phyloP scores from a whole-genome alignment of 2,797 vertebrate genomes.

The Tragopan temminckii region DNA sequence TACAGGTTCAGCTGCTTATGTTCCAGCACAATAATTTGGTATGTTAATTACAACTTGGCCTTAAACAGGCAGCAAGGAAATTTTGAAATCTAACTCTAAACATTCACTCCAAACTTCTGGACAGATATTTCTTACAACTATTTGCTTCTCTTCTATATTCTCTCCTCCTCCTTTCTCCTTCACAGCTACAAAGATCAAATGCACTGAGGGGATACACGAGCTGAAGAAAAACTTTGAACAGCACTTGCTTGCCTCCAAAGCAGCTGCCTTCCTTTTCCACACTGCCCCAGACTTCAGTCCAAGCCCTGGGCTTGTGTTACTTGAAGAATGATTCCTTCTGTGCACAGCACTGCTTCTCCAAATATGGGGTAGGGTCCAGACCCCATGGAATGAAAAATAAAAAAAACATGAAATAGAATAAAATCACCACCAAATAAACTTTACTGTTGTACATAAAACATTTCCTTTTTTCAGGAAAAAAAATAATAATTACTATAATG shows the following conservation, averaged over 20 bases:
- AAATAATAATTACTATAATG: conserved; percentile 49
- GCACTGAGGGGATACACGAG: not conserved
- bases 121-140: not conserved
- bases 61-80: not conserved
- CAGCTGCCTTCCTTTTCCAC: not conserved
- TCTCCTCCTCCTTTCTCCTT: not conserved
- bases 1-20: not conserved
- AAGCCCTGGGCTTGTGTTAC: not conserved
- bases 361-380: not conserved
- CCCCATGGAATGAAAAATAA: not conserved
- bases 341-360: not conserved
- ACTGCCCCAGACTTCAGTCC: not conserved
- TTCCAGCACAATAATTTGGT: not conserved
- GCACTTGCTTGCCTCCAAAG: not conserved
- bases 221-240: not conserved
- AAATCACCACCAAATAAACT: not conserved
- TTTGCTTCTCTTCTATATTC: not conserved
- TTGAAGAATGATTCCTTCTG: not conserved
- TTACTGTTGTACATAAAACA: not conserved
- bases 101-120: not conserved
- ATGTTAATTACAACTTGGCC: not conserved
- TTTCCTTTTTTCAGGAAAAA: conserved; percentile 14
- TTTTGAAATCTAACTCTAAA: not conserved
- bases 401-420: conserved; percentile 17
- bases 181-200: not conserved